phyloP scores from a whole-genome alignment of 2,113 vertebrate genomes.

The Cyanoderma ruficeps region DNA sequence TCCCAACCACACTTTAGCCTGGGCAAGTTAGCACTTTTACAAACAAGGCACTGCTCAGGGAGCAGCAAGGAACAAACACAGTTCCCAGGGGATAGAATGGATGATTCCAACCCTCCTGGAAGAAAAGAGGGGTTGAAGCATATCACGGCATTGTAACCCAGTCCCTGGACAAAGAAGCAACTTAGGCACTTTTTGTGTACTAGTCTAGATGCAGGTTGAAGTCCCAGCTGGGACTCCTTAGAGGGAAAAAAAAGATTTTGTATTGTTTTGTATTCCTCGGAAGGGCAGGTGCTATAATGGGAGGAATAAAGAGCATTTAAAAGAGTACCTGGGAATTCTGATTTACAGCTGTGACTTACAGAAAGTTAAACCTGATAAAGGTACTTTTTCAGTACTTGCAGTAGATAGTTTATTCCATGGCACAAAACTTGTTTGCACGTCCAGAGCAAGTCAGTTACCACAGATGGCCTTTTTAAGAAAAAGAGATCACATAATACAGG shows the following conservation, averaged over 20 bases:
- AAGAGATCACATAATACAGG: background rate
- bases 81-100: background rate
- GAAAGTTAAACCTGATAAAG: background rate
- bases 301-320: background rate
- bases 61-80: background rate
- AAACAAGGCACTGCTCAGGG: background rate
- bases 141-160: background rate
- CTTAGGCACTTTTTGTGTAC: background rate
- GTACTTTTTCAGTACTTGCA: background rate
- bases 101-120: background rate
- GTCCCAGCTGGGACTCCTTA: background rate
- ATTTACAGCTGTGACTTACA: background rate
- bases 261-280: background rate
- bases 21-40: background rate
- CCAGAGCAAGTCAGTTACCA: background rate
- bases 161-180: background rate
- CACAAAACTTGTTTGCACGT: background rate
- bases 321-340: background rate
- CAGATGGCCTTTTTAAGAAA: constrained; percentile 32
- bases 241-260: background rate
- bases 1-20: background rate
- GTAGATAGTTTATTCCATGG: background rate
- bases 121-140: background rate
- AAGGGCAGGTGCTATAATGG: background rate
- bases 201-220: background rate